These are phyloP conservation scores for Pogona vitticeps DNA, from an alignment of 2,113 vertebrate species.

Conservation along the genomic window DNA sequence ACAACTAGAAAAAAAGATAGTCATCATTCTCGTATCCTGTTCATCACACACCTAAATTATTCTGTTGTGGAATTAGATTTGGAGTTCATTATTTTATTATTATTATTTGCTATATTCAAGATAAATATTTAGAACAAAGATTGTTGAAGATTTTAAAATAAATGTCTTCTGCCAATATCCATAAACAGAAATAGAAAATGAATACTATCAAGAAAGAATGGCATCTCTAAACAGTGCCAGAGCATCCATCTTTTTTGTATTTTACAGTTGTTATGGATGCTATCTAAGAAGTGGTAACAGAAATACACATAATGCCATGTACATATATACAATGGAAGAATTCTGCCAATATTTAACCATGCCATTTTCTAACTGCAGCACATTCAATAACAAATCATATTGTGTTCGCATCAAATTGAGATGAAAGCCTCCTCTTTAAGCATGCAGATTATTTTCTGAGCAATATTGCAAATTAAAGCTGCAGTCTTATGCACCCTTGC, in stretches of 20 bases:
- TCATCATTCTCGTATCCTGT: background rate
- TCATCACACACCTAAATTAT: background rate
- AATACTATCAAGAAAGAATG: background rate
- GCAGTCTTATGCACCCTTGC: background rate
- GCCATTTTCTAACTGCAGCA: background rate
- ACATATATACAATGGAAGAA: background rate
- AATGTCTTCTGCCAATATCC: background rate
- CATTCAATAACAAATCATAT: background rate
- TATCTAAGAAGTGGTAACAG: background rate
- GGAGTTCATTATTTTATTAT: background rate
- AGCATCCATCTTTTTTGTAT: background rate
- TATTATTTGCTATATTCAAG: background rate
- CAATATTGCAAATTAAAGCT: background rate
- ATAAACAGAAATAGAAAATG: background rate
- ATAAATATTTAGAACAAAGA: background rate
- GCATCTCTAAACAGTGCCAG: rapidly evolving
- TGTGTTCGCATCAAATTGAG: background rate
- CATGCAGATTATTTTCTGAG: conserved; percentile 1
- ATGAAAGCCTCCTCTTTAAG: conserved; percentile 8
- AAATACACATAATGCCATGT: background rate
- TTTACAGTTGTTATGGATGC: background rate
- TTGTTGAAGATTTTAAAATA: background rate
- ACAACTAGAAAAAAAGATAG: background rate
- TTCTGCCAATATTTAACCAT: conserved; percentile 7
- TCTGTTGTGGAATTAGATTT: background rate